phyloP scores from a whole-genome alignment of 2,797 vertebrate species.

The Emydoidea blandingii region DNA sequence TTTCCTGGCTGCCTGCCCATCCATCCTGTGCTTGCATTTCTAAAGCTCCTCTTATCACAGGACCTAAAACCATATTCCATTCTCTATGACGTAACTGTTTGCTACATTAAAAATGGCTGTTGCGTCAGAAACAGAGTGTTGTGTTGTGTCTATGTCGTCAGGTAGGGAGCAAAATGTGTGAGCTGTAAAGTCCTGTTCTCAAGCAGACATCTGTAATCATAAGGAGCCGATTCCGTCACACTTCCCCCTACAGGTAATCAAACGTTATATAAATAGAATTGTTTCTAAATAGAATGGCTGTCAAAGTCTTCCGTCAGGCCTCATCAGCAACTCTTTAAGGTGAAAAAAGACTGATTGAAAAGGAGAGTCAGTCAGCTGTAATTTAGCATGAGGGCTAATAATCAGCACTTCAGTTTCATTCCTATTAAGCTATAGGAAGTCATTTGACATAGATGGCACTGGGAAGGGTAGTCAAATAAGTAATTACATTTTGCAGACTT shows the following conservation, averaged over 20 bases:
- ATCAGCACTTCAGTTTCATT: constrained; percentile 61
- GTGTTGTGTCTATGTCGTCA: neutral
- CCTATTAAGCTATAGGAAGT: constrained; percentile 49
- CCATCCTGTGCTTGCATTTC: rapidly evolving
- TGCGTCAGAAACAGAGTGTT: neutral
- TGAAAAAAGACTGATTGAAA: constrained; percentile 38
- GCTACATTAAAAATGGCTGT: neutral
- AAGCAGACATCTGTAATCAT: neutral
- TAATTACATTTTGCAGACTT: constrained; percentile 17
- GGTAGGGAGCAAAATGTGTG: neutral
- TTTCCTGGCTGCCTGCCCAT: rapidly evolving
- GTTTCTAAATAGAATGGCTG: constrained; percentile 51
- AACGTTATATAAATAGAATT: constrained; percentile 62
- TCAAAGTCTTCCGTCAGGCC: constrained; percentile 54
- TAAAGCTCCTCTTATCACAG: neutral
- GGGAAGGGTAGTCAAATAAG: constrained; percentile 33
- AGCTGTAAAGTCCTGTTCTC: neutral
- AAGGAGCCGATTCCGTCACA: constrained; percentile 13
- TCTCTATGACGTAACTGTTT: neutral
- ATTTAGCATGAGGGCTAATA: constrained; percentile 61
- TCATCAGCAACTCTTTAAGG: constrained; percentile 53
- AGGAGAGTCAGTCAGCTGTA: constrained; percentile 41
- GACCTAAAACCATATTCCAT: rapidly evolving
- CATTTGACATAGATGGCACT: constrained; percentile 42
- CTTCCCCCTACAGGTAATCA: constrained; percentile 48